Conservation (phyloP, 2,113 vertebrate species). For the Zosterops borbonicus region DNA sequence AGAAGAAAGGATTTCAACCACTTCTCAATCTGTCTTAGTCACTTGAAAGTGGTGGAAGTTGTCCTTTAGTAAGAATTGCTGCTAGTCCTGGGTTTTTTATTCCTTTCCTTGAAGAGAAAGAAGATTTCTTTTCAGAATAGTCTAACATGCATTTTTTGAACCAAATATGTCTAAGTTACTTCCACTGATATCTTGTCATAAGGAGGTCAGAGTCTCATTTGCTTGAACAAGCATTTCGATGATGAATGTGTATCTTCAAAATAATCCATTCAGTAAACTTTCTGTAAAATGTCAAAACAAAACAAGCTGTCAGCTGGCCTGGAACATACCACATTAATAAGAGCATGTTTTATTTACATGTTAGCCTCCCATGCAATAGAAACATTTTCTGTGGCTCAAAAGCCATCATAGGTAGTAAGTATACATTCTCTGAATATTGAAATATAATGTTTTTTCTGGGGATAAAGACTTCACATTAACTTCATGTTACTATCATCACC, state of each 20-base stretch:
- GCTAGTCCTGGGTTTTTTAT: not conserved
- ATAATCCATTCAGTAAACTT: constrained; percentile 26
- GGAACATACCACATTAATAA: not conserved
- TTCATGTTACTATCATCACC: not conserved
- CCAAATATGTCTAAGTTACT: constrained; percentile 23
- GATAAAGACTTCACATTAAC: not conserved
- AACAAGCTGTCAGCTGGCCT: not conserved
- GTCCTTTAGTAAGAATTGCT: not conserved
- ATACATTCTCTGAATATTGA: not conserved
- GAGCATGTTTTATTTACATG: not conserved
- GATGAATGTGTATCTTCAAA: constrained; percentile 23
- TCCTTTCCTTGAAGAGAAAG: not conserved
- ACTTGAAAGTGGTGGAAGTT: not conserved
- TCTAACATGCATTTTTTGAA: constrained; percentile 3
- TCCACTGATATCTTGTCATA: not conserved
- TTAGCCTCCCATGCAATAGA: not conserved
- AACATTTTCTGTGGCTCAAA: not conserved
- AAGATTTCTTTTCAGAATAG: not conserved
- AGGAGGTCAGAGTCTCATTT: constrained; percentile 42
- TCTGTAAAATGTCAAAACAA: constrained; percentile 38
- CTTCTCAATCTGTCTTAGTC: not conserved
- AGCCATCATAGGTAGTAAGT: not conserved
- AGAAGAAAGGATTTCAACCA: not conserved
- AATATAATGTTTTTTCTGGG: not conserved
- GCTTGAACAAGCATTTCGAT: constrained; percentile 19